These are phyloP conservation scores for Hirudinaria manillensis DNA, from an alignment of 2,888 invertebrate species.

Conservation along the genomic window DNA sequence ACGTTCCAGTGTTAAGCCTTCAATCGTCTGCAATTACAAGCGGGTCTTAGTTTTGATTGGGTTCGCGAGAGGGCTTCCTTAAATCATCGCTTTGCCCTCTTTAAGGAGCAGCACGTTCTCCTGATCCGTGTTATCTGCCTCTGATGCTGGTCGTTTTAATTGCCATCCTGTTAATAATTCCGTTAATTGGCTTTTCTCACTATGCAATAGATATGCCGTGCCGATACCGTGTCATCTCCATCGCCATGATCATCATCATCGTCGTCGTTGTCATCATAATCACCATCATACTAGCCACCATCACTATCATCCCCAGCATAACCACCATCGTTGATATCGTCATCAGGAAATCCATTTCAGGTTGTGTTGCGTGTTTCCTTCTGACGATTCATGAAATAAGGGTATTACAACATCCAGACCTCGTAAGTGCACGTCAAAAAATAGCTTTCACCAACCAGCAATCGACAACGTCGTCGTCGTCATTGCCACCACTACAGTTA, in stretches of 20 bases:
- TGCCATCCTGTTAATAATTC: too few species aligned
- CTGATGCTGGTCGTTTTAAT: too few species aligned
- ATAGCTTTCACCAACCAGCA: too few species aligned
- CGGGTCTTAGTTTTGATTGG: background rate
- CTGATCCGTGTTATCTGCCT: too few species aligned
- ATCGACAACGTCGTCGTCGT: background rate
- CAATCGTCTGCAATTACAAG: background rate
- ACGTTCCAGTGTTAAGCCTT: background rate
- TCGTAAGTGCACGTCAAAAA: too few species aligned
- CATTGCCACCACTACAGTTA: background rate
- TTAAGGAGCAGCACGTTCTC: background rate
- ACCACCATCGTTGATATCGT: background rate
- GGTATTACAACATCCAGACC: background rate
- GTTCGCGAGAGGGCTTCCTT: background rate
- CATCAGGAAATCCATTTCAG: background rate
- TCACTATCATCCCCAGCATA: background rate
- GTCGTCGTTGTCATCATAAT: background rate
- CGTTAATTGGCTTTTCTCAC: too few species aligned
- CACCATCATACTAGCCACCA: background rate
- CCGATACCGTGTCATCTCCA: too few species aligned
- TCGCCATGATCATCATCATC: too few species aligned
- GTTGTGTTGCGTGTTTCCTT: too few species aligned
- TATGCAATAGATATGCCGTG: too few species aligned
- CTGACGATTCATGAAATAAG: background rate
- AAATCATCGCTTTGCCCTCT: background rate